These are phyloP conservation scores for Scalopus aquaticus DNA, from an alignment of 2,113 vertebrate species.

Conservation along the genomic window DNA sequence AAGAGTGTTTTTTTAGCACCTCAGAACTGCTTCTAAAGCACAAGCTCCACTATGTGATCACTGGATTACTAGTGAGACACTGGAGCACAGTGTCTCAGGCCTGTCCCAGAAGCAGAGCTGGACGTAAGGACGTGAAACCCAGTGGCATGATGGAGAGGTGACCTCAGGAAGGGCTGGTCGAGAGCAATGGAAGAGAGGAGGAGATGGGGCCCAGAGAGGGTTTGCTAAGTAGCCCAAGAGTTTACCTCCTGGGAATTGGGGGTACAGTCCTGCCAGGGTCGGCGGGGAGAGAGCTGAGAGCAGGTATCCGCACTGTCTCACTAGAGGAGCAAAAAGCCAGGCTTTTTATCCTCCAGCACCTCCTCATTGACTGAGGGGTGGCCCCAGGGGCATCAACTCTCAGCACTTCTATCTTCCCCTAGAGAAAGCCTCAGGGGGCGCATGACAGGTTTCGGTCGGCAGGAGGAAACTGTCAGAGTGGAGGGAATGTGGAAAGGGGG, in stretches of 20 bases:
- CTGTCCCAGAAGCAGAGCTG: neutral
- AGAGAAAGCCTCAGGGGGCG: neutral
- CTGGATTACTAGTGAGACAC: neutral
- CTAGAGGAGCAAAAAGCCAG: neutral
- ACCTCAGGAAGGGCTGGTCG: neutral
- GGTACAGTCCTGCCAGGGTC: neutral
- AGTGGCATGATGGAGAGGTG: accelerated
- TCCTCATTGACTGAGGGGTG: neutral
- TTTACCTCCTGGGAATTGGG: neutral
- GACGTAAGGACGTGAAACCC: neutral
- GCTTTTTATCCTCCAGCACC: neutral
- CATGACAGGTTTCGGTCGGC: accelerated
- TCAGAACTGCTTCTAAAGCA: neutral
- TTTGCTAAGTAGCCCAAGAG: neutral
- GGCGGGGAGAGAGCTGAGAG: neutral
- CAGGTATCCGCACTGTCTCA: neutral
- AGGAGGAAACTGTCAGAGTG: neutral
- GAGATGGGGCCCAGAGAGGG: neutral
- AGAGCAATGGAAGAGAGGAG: neutral
- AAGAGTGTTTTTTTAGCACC: neutral
- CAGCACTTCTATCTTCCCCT: neutral
- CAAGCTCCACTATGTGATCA: neutral
- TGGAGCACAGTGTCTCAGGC: neutral
- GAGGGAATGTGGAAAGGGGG: neutral
- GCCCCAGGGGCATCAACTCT: neutral